phyloP scores from a whole-genome alignment of 2,113 vertebrate genomes.

The Axis porcinus region DNA sequence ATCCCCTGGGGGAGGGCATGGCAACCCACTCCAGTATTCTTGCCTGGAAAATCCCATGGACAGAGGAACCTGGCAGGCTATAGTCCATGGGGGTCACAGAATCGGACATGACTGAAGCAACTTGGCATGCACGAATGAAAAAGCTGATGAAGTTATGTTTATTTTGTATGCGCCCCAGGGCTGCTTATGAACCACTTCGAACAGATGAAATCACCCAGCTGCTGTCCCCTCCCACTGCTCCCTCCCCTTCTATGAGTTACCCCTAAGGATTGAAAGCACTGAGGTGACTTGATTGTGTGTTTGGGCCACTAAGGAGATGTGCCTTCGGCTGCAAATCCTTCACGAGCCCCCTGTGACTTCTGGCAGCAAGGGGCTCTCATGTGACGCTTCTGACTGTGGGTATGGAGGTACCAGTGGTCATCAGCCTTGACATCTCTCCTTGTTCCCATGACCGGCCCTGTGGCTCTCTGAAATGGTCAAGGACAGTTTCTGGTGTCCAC shows the following conservation, averaged over 20 bases:
- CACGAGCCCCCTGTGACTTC: neutral
- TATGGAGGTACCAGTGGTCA: fast-evolving
- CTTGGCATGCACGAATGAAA: neutral
- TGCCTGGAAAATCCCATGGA: neutral
- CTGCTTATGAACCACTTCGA: neutral
- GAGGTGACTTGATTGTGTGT: neutral
- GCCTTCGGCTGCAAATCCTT: neutral
- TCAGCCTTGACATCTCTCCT: neutral
- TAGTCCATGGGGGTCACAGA: neutral
- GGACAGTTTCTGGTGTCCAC: neutral
- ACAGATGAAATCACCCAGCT: neutral
- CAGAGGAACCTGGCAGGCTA: neutral
- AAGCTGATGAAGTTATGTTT: neutral
- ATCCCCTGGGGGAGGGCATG: neutral
- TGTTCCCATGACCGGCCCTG: neutral
- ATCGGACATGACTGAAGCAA: neutral
- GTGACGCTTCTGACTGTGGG: neutral
- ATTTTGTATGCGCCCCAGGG: neutral
- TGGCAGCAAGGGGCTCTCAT: neutral
- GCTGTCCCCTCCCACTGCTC: neutral
- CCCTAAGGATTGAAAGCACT: neutral
- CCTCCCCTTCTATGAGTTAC: neutral
- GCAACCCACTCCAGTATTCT: neutral
- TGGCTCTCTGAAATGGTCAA: neutral
- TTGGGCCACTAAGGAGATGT: neutral